Conservation (phyloP, 2,113 vertebrate genomes). For the Danionella cerebrum region DNA sequence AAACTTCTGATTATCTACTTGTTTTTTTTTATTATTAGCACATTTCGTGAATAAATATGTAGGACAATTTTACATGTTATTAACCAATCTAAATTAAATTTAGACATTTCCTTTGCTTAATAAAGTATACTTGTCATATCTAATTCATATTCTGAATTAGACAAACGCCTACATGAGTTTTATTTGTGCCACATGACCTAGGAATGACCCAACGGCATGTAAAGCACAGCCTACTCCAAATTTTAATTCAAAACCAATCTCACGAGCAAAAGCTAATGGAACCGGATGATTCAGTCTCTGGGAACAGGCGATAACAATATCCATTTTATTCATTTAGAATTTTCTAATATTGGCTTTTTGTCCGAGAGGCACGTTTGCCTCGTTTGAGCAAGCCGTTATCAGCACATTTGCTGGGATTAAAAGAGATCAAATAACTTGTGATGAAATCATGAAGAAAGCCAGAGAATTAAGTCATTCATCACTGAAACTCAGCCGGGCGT, state of each 20-base stretch:
- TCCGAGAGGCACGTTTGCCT: constrained; percentile 19
- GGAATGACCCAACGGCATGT: background rate
- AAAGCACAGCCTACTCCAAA: constrained; percentile 38
- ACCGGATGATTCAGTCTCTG: constrained; percentile 54
- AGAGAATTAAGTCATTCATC: constrained; percentile 15
- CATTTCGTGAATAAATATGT: no score
- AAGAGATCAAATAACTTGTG: constrained; percentile 46
- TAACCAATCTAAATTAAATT: no score
- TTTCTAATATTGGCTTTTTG: constrained; percentile 56
- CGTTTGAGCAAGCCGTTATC: constrained; percentile 51
- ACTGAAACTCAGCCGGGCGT: constrained; percentile 3
- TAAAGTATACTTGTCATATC: no score
- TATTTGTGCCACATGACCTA: background rate
- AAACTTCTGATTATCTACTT: no score
- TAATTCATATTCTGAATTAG: no score
- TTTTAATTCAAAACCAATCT: constrained; percentile 54
- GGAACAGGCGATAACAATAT: constrained; percentile 52
- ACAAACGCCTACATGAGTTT: no score
- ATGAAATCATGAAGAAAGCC: constrained; percentile 39
- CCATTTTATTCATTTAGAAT: constrained; percentile 52
- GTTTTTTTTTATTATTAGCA: no score
- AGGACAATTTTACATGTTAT: no score
- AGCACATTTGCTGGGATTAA: constrained; percentile 44
- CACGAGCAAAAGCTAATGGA: constrained; percentile 58
- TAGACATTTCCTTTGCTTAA: no score